Evolutionary conservation across 2,113 vertebrate genomes (phyloP).

Genomic region (Mormyrus iriodes): DNA sequence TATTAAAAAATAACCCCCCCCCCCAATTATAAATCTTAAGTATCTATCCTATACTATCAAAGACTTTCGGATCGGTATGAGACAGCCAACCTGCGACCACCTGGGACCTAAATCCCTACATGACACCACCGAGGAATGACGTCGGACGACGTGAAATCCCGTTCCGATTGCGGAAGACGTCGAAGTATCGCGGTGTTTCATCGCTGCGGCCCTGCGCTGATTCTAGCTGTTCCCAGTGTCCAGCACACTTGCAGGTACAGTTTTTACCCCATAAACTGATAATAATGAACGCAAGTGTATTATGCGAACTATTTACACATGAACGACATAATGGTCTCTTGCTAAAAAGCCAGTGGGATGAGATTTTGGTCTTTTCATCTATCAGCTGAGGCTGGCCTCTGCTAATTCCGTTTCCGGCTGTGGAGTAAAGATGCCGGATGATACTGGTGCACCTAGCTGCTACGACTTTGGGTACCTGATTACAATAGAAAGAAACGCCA

Average conservation of each 20-base stretch:
- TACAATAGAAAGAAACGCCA: not conserved
- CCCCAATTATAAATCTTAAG: not conserved
- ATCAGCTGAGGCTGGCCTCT: conserved; percentile 33
- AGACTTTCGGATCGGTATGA: not conserved
- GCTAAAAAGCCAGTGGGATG: not conserved
- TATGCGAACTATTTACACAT: conserved; percentile 29
- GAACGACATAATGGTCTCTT: not conserved
- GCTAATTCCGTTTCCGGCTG: conserved; percentile 10
- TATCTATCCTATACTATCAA: not conserved
- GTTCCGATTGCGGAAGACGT: not conserved
- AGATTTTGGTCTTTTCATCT: not conserved
- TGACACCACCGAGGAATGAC: not conserved
- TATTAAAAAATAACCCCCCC: not conserved
- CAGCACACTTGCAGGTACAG: conserved; percentile 46
- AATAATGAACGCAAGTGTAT: conserved; percentile 27
- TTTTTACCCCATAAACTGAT: not conserved
- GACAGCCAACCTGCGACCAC: too few relatives aligned
- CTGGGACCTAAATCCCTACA: too few relatives aligned
- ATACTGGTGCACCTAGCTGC: conserved; percentile 25
- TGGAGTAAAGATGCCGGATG: not conserved
- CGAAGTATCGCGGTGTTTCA: conserved; percentile 22
- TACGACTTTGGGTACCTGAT: not conserved
- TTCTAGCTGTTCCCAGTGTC: conserved; percentile 50
- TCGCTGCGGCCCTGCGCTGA: conserved; percentile 29
- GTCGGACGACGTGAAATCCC: conserved; percentile 13